Base-by-base conservation (phyloP, 2,797 vertebrate genomes). In the Sebastes steindachneri region DNA sequence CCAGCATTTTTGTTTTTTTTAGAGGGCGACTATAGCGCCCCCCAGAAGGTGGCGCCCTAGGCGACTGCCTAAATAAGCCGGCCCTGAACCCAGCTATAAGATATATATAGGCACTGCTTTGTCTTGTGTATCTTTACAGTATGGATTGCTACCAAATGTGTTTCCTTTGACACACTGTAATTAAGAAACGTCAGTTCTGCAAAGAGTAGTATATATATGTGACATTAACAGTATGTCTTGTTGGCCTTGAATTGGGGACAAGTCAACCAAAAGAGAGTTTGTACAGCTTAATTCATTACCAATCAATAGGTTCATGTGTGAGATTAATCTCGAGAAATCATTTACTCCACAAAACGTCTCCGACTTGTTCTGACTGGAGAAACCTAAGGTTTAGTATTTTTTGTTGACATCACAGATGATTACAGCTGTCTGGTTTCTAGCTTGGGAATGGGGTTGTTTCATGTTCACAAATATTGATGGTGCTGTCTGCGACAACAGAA, bases 381-480 rank as follows among this genome's bases (percentile, higher is more conserved):
- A 74, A 31, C 17, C 17, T 25, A n/a, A 15, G 2, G 41, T 35
- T 64, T 33, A 12, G 10, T 48, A 33, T 19, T 48, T 76, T 51
- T 80, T 65, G 17, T 35, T 69, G 35, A 79, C 33, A 65, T 79
- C 19, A 66, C 28, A 80, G 29, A 70, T 31, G 7, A 73, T 66
- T 28, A 59, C 31, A 71, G 31, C 45, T 55, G 28, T 54, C 19
- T 82, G 35, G 21, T 51, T 64, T 65, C 17, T 62, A 31, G 41
- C 66, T 65, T 60, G 33, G 69, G 54, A 71, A 53, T 62, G 28
- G 15, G 25, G 25, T 76, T 76, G 85, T 73, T 82, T 82, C 45
- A 71, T 83, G 65, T 80, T 82, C 71, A 67, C 70, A 83, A 66
- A 86, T 78, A 86, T 72, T 80, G 51, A 77, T 60, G 23, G 21